Conservation (phyloP, 53 echinoderm and acorn worm species). For the Stichopus horrens region DNA sequence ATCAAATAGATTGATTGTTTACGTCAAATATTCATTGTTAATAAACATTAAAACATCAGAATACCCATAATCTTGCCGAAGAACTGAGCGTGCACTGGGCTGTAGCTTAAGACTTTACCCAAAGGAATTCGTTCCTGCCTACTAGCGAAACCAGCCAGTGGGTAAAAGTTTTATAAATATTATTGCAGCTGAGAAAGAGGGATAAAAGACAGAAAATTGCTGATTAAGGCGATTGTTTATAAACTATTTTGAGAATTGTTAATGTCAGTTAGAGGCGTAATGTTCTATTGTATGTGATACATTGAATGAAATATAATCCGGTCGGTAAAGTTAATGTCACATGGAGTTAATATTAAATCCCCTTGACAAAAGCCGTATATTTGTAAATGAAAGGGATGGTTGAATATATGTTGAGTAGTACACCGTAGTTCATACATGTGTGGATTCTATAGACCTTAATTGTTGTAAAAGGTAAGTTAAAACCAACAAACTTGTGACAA, state of each 20-base stretch:
- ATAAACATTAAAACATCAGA: conserved; percentile 1
- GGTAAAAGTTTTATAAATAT: not conserved
- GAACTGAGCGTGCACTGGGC: not conserved
- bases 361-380: no score
- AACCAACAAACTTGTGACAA: no score
- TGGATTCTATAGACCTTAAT: no score
- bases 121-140: not conserved
- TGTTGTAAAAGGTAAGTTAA: no score
- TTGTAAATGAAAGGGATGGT: no score
- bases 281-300: not conserved
- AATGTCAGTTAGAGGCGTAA: not conserved
- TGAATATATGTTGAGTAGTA: no score
- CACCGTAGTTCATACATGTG: no score
- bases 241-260: not conserved
- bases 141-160: not conserved
- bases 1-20: not conserved
- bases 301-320: not conserved
- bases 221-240: not conserved
- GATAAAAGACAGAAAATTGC: not conserved
- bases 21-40: conserved; percentile 8
- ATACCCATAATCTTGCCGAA: not conserved
- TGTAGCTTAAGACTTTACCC: not conserved
- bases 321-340: no score
- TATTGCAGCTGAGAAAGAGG: not conserved
- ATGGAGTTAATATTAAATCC: no score